These are phyloP conservation scores for Dromaius novaehollandiae DNA, from an alignment of 2,113 vertebrate species.

Conservation along the genomic window DNA sequence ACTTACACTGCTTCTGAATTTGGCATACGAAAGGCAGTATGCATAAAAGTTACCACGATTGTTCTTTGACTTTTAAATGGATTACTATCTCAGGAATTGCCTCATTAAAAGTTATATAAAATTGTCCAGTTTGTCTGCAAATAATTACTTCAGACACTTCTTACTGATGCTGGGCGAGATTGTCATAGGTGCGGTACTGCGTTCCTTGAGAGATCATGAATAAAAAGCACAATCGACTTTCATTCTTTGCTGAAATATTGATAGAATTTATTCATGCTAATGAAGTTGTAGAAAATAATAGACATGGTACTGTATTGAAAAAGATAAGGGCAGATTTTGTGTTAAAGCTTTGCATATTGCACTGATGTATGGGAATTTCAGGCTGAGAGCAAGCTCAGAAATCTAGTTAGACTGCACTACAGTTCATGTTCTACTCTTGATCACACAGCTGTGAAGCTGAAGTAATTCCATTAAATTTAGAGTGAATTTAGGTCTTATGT, in stretches of 20 bases:
- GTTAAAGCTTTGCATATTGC: background rate
- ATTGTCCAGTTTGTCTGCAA: background rate
- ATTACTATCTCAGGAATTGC: background rate
- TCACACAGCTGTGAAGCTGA: background rate
- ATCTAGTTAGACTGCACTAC: background rate
- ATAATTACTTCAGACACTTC: background rate
- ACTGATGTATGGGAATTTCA: background rate
- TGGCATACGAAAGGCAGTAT: background rate
- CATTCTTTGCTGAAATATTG: conserved; percentile 19
- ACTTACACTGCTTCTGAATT: background rate
- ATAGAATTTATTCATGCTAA: conserved; percentile 12
- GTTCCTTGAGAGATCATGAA: background rate
- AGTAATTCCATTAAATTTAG: background rate
- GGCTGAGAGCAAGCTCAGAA: background rate
- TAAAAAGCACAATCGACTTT: background rate
- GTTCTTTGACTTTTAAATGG: background rate
- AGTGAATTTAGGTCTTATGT: background rate
- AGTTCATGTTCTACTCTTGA: background rate
- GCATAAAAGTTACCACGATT: background rate
- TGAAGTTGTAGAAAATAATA: background rate
- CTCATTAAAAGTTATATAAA: background rate
- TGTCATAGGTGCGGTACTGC: background rate
- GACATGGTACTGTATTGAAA: background rate
- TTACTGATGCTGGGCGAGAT: background rate
- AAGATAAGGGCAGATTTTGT: background rate